Conservation (phyloP, 2,797 vertebrate species). For the Myotis vivesi region DNA sequence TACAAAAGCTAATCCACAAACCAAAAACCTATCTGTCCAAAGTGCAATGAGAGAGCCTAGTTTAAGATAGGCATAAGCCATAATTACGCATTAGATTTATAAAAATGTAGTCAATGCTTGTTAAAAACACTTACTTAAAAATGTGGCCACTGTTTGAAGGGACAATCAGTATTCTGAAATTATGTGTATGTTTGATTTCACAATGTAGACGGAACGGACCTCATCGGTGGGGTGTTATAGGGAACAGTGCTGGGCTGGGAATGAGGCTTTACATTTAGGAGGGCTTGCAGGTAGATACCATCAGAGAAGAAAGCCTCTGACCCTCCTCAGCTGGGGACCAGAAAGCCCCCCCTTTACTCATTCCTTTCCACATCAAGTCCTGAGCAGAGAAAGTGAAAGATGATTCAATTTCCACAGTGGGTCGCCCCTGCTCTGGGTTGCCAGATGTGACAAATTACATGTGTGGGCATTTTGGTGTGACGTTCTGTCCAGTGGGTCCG, state of each 20-base stretch:
- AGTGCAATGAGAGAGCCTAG: neutral
- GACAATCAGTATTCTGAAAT: neutral
- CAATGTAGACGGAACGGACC: neutral
- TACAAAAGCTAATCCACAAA: neutral
- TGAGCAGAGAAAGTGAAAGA: constrained; percentile 80
- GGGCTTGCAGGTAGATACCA: neutral
- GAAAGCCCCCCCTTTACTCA: neutral
- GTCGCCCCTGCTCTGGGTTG: constrained; percentile 78
- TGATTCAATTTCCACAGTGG: constrained; percentile 81
- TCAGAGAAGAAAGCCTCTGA: neutral
- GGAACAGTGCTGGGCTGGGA: neutral
- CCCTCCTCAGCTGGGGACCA: constrained; percentile 1
- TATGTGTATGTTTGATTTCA: neutral
- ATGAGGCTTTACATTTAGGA: neutral
- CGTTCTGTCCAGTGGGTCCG: constrained; percentile 70
- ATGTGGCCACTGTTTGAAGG: neutral
- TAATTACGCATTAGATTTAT: neutral
- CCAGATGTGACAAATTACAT: constrained; percentile 81
- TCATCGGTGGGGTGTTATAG: neutral
- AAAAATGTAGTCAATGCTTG: neutral
- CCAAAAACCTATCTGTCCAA: neutral
- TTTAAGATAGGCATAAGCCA: neutral
- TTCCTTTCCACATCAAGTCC: constrained; percentile 22
- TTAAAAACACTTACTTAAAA: neutral
- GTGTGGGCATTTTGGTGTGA: constrained; percentile 74